Evolutionary conservation across 2,113 vertebrate genomes (phyloP).

Genomic region (Typhlomys cinereus): DNA sequence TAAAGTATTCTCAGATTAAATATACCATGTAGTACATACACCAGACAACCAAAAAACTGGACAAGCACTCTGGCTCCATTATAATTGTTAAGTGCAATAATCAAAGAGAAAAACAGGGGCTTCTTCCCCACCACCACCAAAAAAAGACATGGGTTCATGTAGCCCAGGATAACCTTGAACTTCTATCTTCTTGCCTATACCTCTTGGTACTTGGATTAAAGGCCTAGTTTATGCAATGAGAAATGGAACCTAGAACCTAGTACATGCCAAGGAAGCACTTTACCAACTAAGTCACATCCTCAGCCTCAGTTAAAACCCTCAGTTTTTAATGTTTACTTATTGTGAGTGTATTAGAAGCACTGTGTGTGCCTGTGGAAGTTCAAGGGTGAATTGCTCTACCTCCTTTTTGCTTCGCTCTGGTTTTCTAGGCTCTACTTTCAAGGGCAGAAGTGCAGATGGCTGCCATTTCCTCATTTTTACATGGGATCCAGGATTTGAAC

Average conservation of each 20-base stretch:
- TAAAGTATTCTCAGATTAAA: neutral
- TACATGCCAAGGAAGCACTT: neutral
- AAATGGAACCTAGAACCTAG: too few species aligned
- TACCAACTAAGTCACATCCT: neutral
- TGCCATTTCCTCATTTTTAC: too few species aligned
- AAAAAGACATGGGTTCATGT: neutral
- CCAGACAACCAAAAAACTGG: neutral
- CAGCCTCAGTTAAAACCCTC: neutral
- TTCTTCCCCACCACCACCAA: too few species aligned
- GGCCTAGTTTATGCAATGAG: neutral
- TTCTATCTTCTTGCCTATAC: neutral
- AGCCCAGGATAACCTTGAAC: neutral
- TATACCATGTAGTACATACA: neutral
- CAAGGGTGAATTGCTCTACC: too few species aligned
- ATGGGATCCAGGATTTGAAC: too few species aligned
- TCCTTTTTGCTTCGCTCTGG: too few species aligned
- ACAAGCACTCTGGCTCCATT: neutral
- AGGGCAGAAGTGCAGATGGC: too few species aligned
- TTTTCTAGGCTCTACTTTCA: too few species aligned
- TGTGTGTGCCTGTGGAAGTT: too few species aligned
- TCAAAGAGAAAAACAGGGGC: too few species aligned
- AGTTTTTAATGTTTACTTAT: too few species aligned
- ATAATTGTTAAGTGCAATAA: neutral
- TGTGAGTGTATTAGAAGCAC: too few species aligned
- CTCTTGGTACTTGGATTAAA: neutral